Conservation (phyloP, 2,113 vertebrate genomes). For the Globicephala melas region DNA sequence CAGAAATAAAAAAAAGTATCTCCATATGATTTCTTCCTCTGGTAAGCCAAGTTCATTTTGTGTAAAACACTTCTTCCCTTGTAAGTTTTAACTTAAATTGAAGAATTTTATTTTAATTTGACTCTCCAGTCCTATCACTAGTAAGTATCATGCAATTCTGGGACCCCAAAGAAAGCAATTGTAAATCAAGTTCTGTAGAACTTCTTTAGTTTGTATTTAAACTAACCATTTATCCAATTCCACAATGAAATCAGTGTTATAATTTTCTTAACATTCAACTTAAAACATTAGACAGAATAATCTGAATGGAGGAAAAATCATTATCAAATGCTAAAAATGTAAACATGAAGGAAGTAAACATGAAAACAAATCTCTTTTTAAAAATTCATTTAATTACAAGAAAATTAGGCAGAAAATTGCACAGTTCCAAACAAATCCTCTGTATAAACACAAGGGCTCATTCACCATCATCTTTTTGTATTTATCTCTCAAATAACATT, state of each 20-base stretch:
- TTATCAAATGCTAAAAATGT: constrained; percentile 38
- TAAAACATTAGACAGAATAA: constrained; percentile 50
- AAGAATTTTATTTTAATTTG: constrained; percentile 6
- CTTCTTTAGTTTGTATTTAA: constrained; percentile 16
- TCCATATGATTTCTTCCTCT: background rate
- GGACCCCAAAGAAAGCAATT: background rate
- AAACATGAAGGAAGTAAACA: constrained; percentile 10
- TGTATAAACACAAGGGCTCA: constrained; percentile 43
- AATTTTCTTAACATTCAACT: constrained; percentile 44
- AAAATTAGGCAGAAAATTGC: constrained; percentile 53
- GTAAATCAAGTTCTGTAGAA: background rate
- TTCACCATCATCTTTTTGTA: constrained; percentile 38
- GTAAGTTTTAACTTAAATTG: constrained; percentile 10
- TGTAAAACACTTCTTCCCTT: background rate
- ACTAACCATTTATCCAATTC: background rate
- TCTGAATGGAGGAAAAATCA: background rate
- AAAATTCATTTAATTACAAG: constrained; percentile 59
- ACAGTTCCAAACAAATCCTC: constrained; percentile 38
- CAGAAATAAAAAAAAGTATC: background rate
- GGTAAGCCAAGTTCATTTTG: constrained; percentile 30
- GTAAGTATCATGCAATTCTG: background rate
- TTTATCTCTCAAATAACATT: constrained; percentile 57
- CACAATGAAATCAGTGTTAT: constrained; percentile 37
- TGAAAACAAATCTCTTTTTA: constrained; percentile 37
- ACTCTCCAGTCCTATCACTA: background rate